A percentile compares a stretch with the other conserved stretches of the same genome.
Conservation (phyloP, 2,113 vertebrate species). For the Prolemur simus region DNA sequence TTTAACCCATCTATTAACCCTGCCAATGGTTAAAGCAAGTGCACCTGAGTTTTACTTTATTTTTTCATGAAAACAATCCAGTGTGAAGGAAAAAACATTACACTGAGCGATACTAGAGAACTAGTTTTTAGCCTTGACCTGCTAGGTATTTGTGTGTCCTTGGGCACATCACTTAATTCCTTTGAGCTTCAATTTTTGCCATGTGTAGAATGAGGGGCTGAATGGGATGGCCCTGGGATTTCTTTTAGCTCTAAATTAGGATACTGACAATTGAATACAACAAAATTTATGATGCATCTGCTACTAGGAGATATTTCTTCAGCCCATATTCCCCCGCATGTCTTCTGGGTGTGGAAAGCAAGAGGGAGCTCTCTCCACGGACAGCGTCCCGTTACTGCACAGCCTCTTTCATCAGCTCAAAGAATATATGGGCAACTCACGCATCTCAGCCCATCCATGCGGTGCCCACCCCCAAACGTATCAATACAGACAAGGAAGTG, state of each 20-base stretch:
- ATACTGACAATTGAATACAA: neutral
- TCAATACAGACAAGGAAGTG: accelerated
- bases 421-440: accelerated
- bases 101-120: neutral
- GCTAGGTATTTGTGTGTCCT: neutral
- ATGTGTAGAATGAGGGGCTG: neutral
- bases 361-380: neutral
- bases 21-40: neutral
- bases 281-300: neutral
- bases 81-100: neutral
- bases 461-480: accelerated
- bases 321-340: accelerated
- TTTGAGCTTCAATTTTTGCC: neutral
- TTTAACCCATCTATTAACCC: no score
- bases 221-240: neutral
- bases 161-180: no score
- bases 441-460: accelerated
- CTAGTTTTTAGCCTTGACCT: neutral
- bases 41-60: neutral
- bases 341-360: neutral
- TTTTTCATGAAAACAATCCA: neutral
- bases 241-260: neutral
- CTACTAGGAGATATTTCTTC: accelerated
- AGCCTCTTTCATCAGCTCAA: accelerated
- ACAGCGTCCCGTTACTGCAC: accelerated